A percentile compares a stretch with the other conserved stretches of the same genome.
phyloP scores from a whole-genome alignment of 2,888 invertebrate species.

The Sesia apiformis region DNA sequence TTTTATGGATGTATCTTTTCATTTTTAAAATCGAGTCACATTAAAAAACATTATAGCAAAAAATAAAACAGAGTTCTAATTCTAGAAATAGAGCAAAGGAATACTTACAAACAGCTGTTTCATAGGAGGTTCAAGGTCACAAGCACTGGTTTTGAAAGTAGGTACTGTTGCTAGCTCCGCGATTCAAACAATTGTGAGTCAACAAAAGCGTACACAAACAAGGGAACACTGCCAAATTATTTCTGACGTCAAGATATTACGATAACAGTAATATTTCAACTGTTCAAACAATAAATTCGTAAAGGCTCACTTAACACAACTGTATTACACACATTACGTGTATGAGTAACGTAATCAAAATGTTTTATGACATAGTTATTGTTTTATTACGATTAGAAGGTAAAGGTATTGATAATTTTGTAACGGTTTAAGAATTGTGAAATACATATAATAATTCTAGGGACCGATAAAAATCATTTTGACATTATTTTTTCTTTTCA shows the following conservation, averaged over 20 bases:
- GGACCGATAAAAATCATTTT: too few relatives aligned
- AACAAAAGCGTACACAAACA: constrained; percentile 44
- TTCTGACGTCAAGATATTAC: constrained; percentile 43
- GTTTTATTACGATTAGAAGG: neutral
- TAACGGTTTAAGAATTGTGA: neutral
- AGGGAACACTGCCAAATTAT: constrained; percentile 56
- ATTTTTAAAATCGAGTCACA: too few relatives aligned
- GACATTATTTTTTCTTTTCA: too few relatives aligned
- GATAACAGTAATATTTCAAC: constrained; percentile 41
- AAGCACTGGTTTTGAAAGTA: constrained; percentile 9
- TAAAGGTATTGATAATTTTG: neutral
- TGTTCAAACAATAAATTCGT: constrained; percentile 31
- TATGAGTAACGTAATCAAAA: neutral
- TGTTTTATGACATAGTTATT: neutral
- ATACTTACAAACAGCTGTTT: constrained; percentile 52
- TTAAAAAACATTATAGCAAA: too few relatives aligned
- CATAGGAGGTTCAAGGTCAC: constrained; percentile 44
- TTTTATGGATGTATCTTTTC: too few relatives aligned
- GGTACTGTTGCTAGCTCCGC: constrained; percentile 37
- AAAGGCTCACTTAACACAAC: constrained; percentile 1
- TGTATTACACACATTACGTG: neutral
- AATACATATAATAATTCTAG: too few relatives aligned
- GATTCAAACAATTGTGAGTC: constrained; percentile 41
- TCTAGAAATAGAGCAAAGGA: neutral
- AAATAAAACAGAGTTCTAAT: too few relatives aligned